A percentile compares a stretch with the other conserved stretches of the same genome.
Evolutionary conservation across 1,140 invertebrate species (phyloP).

Genomic region (Drosophila bocqueti): DNA sequence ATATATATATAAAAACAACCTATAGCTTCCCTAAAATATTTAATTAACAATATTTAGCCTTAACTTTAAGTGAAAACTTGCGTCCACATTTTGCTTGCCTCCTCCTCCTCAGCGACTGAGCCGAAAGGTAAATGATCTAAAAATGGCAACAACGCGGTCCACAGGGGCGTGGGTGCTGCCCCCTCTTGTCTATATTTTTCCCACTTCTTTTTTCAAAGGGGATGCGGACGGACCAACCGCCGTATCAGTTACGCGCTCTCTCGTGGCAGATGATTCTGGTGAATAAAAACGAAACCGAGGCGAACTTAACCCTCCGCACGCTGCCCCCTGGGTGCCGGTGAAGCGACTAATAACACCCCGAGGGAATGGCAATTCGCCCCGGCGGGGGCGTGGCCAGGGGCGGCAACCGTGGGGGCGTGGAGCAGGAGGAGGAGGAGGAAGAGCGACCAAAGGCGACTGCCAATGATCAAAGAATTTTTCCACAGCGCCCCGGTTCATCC

Average conservation of each 20-base stretch:
- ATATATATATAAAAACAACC: background rate
- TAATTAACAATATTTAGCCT: background rate
- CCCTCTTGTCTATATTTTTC: background rate
- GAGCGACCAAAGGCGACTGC: slow-evolving; percentile 40
- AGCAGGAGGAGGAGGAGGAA: slow-evolving; percentile 1
- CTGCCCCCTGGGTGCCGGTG: slow-evolving; percentile 30
- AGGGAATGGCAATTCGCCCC: slow-evolving; percentile 54
- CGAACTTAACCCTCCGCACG: slow-evolving; percentile 30
- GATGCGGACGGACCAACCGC: slow-evolving; percentile 4
- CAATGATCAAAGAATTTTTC: slow-evolving; percentile 80
- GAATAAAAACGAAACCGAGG: slow-evolving; percentile 56
- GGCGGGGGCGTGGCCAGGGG: slow-evolving; percentile 28
- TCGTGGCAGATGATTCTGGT: slow-evolving; percentile 67
- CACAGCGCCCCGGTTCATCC: slow-evolving; percentile 55
- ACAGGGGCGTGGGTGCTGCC: background rate
- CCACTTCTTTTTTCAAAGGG: background rate
- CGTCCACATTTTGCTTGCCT: background rate
- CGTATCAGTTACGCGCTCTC: slow-evolving; percentile 70
- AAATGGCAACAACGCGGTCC: slow-evolving; percentile 29
- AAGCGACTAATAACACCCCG: slow-evolving; percentile 82
- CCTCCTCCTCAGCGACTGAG: slow-evolving; percentile 1
- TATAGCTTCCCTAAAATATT: background rate
- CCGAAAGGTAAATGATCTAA: slow-evolving; percentile 42
- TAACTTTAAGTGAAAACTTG: background rate
- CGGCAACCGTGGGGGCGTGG: slow-evolving; percentile 7